Evolutionary conservation across 2,797 vertebrate genomes (phyloP), one percentile per base, ranked within the genome.

Genomic region (Tauraco hartlaubi): DNA sequence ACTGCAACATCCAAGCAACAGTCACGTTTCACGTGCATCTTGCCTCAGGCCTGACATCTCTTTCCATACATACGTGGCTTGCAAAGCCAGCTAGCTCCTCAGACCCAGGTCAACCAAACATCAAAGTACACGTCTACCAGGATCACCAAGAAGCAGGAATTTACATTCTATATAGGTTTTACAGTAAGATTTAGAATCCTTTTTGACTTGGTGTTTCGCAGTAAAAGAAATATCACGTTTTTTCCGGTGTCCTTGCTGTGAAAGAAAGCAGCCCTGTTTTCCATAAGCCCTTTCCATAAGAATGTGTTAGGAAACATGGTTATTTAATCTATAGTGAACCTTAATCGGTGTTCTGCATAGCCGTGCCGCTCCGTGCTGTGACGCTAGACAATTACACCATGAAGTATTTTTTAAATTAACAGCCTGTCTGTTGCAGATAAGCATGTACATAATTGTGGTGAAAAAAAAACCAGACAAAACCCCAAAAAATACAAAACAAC

Each of bases 351-450:
- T 87, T 96, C 94, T 91, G 90, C 82, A 56, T 61, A 93, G 66
- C 25, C 13, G 16, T 69, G 41, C 78, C 15, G 8, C 56, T 78
- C 80, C 12, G 11, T 79, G 35, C 46, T 56, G 31, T 3, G 5
- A 17, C 33, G 54, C 69, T 62, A 62, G 44, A 93, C 87, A 96
- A 95, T 69, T 85, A 67, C 56, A 63, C 54, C 48, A 35, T 54
- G n/a, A 94, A 86, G 61, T 6, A 18, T 59, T 80, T 83, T 95
- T 59, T 92, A 86, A 95, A 88, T 67, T 52, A 91, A 85, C 82
- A 92, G 74, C 51, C 90, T 97, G 94, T 72, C 86, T 94, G 49
- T 83, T 69, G 74, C 54, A 96, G 94, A 97, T 96, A 97, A 97
- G 26, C 67, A 39, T 51, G 17, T 66, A 48, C 3, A 1, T 55